Conservation (phyloP, 30 jellyfish, hydroid and myxozoan genomes). For the Rhopilema esculentum region DNA sequence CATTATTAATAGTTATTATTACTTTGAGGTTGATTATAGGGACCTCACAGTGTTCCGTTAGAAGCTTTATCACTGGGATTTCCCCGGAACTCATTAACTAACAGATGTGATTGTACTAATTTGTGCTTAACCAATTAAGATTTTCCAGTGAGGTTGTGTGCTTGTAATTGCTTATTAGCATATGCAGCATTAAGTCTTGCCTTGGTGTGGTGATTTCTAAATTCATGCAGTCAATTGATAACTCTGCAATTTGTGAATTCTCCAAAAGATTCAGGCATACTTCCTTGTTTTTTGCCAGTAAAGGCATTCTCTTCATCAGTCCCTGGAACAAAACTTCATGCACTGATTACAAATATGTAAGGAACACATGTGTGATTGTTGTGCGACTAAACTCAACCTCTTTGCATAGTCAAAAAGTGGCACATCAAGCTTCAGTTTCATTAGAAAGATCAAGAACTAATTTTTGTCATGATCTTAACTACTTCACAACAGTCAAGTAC, state of each 20-base stretch:
- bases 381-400: neutral
- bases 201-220: slow-evolving; percentile 6
- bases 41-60: neutral
- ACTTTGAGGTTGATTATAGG: too few species aligned
- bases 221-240: slow-evolving; percentile 26
- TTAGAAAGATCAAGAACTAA: slow-evolving; percentile 5
- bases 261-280: slow-evolving; percentile 28
- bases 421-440: slow-evolving; percentile 15
- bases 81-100: slow-evolving; percentile 24
- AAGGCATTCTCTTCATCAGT: slow-evolving; percentile 1
- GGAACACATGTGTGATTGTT: neutral
- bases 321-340: neutral
- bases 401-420: slow-evolving; percentile 6
- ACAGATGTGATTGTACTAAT: slow-evolving; percentile 13
- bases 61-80: slow-evolving; percentile 14
- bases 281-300: neutral
- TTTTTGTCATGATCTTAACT: neutral
- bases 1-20: too few species aligned
- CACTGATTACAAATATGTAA: neutral
- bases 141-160: slow-evolving; percentile 8
- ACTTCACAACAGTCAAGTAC: neutral
- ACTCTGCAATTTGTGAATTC: slow-evolving; percentile 17
- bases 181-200: slow-evolving; percentile 10
- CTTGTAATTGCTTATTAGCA: slow-evolving; percentile 12
- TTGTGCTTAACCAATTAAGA: slow-evolving; percentile 28